A percentile compares a stretch with the other conserved stretches of the same genome.
Conservation (phyloP, 2,113 vertebrate genomes). For the Laticauda colubrina region DNA sequence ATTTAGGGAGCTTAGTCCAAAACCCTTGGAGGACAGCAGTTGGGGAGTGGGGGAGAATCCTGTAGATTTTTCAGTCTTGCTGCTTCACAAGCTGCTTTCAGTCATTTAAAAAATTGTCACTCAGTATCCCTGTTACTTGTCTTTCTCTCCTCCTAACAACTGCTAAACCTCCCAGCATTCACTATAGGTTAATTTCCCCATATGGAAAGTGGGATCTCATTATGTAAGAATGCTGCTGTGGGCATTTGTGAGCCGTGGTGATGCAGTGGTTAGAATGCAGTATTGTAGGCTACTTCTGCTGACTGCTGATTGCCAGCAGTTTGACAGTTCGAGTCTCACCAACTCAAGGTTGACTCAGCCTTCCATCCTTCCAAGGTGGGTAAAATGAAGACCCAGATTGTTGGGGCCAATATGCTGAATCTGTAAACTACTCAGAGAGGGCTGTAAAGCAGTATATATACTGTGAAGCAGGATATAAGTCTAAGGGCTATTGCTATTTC, state of each 20-base stretch:
- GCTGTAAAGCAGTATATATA: neutral
- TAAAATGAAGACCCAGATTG: neutral
- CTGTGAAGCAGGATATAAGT: neutral
- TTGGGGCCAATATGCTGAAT: neutral
- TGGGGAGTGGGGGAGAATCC: neutral
- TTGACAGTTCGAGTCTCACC: neutral
- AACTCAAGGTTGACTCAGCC: neutral
- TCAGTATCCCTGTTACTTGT: neutral
- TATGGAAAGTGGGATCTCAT: neutral
- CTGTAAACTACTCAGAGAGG: neutral
- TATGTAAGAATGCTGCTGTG: neutral
- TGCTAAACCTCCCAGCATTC: neutral
- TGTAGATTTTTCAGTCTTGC: neutral
- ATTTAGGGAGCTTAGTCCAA: neutral
- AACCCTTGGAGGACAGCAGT: neutral
- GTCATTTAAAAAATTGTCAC: neutral
- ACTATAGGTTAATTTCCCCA: neutral
- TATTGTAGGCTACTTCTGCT: neutral
- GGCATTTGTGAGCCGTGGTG: neutral
- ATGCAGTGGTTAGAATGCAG: neutral
- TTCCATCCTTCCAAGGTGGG: neutral
- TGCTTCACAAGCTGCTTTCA: neutral
- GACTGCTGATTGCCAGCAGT: neutral
- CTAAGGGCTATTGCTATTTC: neutral
- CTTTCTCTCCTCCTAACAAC: neutral